These are phyloP conservation scores for Chelonus formosanus DNA, from an alignment of 2,888 invertebrate species.

Conservation along the genomic window DNA sequence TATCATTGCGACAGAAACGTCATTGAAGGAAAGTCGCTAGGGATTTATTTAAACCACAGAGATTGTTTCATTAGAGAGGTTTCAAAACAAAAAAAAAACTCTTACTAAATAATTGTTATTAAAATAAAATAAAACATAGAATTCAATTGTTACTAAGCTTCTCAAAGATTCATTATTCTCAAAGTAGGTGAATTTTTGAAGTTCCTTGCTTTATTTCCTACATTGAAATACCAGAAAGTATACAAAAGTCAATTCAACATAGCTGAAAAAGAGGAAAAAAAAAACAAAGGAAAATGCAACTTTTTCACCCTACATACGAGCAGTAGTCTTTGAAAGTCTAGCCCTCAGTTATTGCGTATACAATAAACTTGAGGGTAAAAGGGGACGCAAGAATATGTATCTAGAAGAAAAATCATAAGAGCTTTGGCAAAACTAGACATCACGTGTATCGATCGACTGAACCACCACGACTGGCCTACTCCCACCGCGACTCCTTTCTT, in stretches of 20 bases:
- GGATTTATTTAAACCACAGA: too few relatives aligned
- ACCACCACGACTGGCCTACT: constrained; percentile 33
- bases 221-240: background rate
- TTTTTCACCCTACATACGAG: too few relatives aligned
- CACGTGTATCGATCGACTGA: constrained; percentile 47
- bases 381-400: constrained; percentile 15
- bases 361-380: constrained; percentile 5
- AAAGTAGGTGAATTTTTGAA: constrained; percentile 2
- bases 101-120: too few relatives aligned
- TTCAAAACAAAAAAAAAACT: too few relatives aligned
- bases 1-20: too few relatives aligned
- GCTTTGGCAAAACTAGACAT: constrained; percentile 33
- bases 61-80: too few relatives aligned
- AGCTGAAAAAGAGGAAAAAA: too few relatives aligned
- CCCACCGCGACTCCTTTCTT: constrained; percentile 18
- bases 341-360: background rate
- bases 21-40: too few relatives aligned
- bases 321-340: too few relatives aligned
- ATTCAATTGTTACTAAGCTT: background rate
- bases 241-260: background rate
- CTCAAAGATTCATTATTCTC: constrained; percentile 1
- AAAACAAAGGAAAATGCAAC: too few relatives aligned
- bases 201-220: background rate
- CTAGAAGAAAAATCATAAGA: constrained; percentile 30
- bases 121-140: background rate